Evolutionary conservation across 2,888 invertebrate genomes (phyloP).

Genomic region (Morpho deidamia): DNA sequence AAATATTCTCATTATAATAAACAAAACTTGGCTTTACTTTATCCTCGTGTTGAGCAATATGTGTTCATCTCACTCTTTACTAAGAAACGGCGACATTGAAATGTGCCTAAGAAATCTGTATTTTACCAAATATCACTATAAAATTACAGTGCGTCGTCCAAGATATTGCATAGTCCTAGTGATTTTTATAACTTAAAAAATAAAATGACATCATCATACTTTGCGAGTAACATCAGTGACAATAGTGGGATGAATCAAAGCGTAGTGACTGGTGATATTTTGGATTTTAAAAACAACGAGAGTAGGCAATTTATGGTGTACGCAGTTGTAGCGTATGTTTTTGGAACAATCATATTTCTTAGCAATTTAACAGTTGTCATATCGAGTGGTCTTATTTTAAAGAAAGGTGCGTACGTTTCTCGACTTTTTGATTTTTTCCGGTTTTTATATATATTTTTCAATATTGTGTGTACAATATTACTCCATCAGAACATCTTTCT

Average conservation of each 20-base stretch:
- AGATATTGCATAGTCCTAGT: background rate
- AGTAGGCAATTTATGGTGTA: constrained; percentile 66
- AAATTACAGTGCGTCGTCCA: background rate
- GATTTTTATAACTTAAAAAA: background rate
- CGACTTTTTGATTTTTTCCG: too few species aligned
- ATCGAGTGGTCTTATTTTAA: constrained; percentile 81
- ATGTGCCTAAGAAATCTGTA: constrained; percentile 29
- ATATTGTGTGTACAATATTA: too few species aligned
- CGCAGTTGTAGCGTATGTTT: constrained; percentile 72
- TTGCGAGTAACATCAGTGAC: constrained; percentile 4
- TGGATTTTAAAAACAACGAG: constrained; percentile 47
- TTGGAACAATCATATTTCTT: constrained; percentile 76
- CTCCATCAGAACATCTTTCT: too few species aligned
- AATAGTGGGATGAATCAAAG: constrained; percentile 35
- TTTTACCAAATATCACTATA: background rate
- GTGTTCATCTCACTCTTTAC: constrained; percentile 46
- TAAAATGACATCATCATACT: constrained; percentile 7
- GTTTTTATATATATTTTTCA: too few species aligned
- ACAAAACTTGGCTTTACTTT: constrained; percentile 40
- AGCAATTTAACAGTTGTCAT: constrained; percentile 81
- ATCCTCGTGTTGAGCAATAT: constrained; percentile 44
- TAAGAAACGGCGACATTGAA: constrained; percentile 43
- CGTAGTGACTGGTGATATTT: constrained; percentile 41
- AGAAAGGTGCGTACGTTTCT: constrained; percentile 64
- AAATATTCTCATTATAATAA: constrained; percentile 54